Evolutionary conservation across 1,140 invertebrate genomes (phyloP).

Genomic region (Bilobella aurantiaca): DNA sequence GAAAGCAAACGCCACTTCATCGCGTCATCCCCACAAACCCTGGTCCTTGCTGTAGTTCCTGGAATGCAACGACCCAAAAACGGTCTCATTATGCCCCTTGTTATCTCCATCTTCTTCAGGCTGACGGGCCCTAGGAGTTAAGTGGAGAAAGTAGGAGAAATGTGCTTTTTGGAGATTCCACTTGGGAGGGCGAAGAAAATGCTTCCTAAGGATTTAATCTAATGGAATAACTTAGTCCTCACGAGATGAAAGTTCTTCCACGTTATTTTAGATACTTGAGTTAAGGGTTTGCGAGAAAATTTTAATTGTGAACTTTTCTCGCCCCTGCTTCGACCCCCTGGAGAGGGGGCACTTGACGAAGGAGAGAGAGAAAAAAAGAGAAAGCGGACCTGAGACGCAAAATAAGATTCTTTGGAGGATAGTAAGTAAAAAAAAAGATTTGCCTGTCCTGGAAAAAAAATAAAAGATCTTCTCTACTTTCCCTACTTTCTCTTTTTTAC

Average conservation of each 20-base stretch:
- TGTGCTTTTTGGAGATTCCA: neutral
- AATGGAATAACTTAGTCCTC: constrained; percentile 2
- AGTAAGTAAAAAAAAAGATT: too few species aligned
- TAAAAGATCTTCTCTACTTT: too few species aligned
- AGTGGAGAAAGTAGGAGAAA: neutral
- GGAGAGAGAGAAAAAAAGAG: too few species aligned
- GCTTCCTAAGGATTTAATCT: neutral
- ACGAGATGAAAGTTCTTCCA: neutral
- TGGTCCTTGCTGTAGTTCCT: too few species aligned
- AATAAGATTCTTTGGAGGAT: neutral
- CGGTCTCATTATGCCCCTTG: too few species aligned
- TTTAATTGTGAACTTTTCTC: constrained; percentile 6
- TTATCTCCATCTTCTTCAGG: too few species aligned
- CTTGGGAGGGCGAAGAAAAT: neutral
- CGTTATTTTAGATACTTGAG: neutral
- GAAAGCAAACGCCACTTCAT: too few species aligned
- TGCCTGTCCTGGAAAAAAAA: too few species aligned
- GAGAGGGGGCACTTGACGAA: neutral
- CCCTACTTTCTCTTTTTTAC: neutral
- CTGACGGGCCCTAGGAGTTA: too few species aligned
- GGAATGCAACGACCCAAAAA: too few species aligned
- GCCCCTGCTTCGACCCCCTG: neutral
- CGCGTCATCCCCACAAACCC: too few species aligned
- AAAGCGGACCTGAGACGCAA: neutral
- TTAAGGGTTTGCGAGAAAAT: too few species aligned